Percentiles rank a stretch among this genome's conserved stretches.
phyloP scores from a whole-genome alignment of 2,113 vertebrate species.

The Pterocles burchelli region DNA sequence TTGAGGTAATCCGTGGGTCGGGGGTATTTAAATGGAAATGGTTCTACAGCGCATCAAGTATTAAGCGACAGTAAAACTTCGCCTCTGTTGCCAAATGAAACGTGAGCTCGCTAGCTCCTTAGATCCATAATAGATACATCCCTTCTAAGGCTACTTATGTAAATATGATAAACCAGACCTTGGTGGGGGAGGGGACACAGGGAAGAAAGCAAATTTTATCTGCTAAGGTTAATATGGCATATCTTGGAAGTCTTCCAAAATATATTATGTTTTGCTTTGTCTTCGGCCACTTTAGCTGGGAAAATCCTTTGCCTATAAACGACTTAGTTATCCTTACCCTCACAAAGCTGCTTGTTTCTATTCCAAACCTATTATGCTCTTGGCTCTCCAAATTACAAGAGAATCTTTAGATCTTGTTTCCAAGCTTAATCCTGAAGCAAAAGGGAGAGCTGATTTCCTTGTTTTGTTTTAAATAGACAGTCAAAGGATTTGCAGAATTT shows the following conservation, averaged over 20 bases:
- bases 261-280: constrained; percentile 79
- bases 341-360: constrained; percentile 76
- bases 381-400: constrained; percentile 75
- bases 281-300: constrained; percentile 75
- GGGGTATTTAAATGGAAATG: constrained; percentile 82
- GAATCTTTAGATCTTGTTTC: constrained; percentile 81
- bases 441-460: constrained; percentile 73
- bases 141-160: constrained; percentile 78
- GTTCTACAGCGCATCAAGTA: constrained; percentile 57
- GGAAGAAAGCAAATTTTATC: constrained; percentile 71
- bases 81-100: constrained; percentile 64
- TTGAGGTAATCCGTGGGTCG: constrained; percentile 82
- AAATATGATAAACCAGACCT: constrained; percentile 76
- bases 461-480: constrained; percentile 81
- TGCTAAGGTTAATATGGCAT: constrained; percentile 78
- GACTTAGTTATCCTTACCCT: constrained; percentile 72
- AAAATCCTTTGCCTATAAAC: constrained; percentile 79
- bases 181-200: constrained; percentile 15
- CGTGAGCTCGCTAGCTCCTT: constrained; percentile 65
- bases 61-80: constrained; percentile 73
- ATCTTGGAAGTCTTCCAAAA: constrained; percentile 80
- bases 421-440: constrained; percentile 77
- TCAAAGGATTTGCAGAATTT: constrained; percentile 79
- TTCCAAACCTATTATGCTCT: constrained; percentile 76
- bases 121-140: constrained; percentile 73